Evolutionary conservation across 2,797 vertebrate genomes (phyloP), one percentile per base, ranked within the genome.

Genomic region (Hydrocynus forskahlii): DNA sequence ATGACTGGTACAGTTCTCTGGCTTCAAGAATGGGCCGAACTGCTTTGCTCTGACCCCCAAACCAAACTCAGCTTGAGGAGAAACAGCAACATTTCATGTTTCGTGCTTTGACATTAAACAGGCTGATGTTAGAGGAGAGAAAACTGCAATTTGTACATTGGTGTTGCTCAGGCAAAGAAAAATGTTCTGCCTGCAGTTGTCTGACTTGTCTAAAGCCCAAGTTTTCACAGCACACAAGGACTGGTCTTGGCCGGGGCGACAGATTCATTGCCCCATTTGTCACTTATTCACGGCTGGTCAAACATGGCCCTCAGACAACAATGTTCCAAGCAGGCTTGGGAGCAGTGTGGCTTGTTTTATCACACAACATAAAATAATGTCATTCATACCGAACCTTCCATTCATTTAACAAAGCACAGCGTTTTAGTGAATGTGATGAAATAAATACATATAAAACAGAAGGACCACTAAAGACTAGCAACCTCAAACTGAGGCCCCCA

Each of bases 191-290:
- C 57, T 25, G 16, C 50, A 57, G 71, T 35, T 54, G 59, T 12
- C 57, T 25, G 35, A 43, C 52, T 45, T 43, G 23, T 16, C 55
- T 23, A 16, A 45, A 57, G 50, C 68, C 29, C 29, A 63, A 17
- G 38, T 55, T 69, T 68, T 40, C 68, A 55, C 40, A 72, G 50
- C 21, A 17, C 9, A 52, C 35, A n/a, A n/a, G 21, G 7, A 50
- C 38, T 35, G 52, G 79, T 67, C 79, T 69, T 29, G 25, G 63
- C 38, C 59, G 40, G 21, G 64, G 57, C 60, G 17, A 78, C 79
- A 70, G 66, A 63, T 70, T 59, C 63, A 78, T 75, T 40, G 75
- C 55, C 66, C 54, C 45, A 68, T 78, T 75, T 63, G 79, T 84
- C 83, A 71, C 78, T 75, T 64, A 75, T 52, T 81, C 54, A 69